Base-by-base conservation (phyloP, 2,113 vertebrate species). In the Mastomys natalensis region DNA sequence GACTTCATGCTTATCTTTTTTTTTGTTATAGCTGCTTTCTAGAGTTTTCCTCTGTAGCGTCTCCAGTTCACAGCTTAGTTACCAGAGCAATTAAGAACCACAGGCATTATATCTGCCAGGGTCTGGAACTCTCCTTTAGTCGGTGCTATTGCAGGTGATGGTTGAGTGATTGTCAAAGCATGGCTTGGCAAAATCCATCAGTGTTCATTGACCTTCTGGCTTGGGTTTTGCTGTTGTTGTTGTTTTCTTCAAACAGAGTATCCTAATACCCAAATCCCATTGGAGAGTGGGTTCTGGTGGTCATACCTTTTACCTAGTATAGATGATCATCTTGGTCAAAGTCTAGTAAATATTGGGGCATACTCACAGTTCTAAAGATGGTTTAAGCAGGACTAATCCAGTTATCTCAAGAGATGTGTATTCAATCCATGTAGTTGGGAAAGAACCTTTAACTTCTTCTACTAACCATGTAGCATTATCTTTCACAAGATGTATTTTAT, bases 371-470 rank as follows among this genome's bases (percentile, higher is more conserved):
- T 78, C 34, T 95, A 92, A 85, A 24, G 31, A 60, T 62, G 53
- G 51, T 77, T 91, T 91, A 73, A 93, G 80, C 1, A 78, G 48
- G 7, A 51, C 48, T 51, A 51, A 51, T 51, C 7, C 48, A 51
- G 19, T 72, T 92, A 37, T 92, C 40, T 94, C 1, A 7, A 86
- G 82, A 94, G 77, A 77, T 88, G 13, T 3, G 37, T n/a, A 85
- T 80, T 74, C 43, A 84, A 51, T 85, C 2, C 51, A 13, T 89
- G 72, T 22, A 94, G n/a, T n/a, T 6, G 81, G 13, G 72, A 96
- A 96, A 96, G 34, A 90, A n/a, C 19, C 31, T 24, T 13, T 72
- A 72, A 90, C 93, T 95, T 92, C 66, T 94, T 91, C 34, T 92
- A 48, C 76, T 90, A 82, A 90, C 9, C 31, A 51, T 70, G n/a